Base-by-base conservation (phyloP, 2,888 invertebrate genomes). In the Agonopterix subpropinquella region DNA sequence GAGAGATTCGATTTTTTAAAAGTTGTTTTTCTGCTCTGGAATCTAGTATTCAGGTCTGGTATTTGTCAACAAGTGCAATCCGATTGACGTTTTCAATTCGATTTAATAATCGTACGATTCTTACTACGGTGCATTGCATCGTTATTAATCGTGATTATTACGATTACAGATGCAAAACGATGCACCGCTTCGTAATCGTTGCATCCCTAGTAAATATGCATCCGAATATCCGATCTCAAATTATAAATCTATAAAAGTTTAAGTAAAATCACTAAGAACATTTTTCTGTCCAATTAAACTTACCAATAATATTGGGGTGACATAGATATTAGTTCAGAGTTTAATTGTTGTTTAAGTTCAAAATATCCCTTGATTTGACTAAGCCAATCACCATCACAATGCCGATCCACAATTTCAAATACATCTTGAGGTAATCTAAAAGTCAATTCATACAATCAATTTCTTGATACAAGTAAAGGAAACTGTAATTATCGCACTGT, bases 251-350 rank as follows among this genome's bases (percentile, higher is more conserved):
- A 9, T 28, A 28, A 4, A 15, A 9, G 13, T 43, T 28, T 3
- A 15, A 8, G 10, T 18, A 9, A 43, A 18, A 43, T 9, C 5
- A 43, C 9, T n/a, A 43, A 9, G 9, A 18, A 9, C 5, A 4
- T 8, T 5, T 36, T 11, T 11, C 13, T 13, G 13, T 42, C 2
- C 39, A 2, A 42, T 11, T 42, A 13, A 42, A 64, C 70, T 65
- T 58, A 77, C 79, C 68, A 64, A 55, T 70, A 73, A 65, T 58
- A 71, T 53, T 66, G 62, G 5, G 73, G 59, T 42, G 79, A 73
- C 72, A 80, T 73, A 0, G 52, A 36, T 18, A 56, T 49, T 47
- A 73, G 50, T 54, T 73, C 61, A 36, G 42, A 41, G 45, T 56
- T 53, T 41, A 76, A 48, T 15, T 50, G 50, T 47, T 58, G 60